These are phyloP conservation scores for Macrobrachium rosenbergii DNA, from an alignment of 1,140 invertebrate species.

Conservation along the genomic window DNA sequence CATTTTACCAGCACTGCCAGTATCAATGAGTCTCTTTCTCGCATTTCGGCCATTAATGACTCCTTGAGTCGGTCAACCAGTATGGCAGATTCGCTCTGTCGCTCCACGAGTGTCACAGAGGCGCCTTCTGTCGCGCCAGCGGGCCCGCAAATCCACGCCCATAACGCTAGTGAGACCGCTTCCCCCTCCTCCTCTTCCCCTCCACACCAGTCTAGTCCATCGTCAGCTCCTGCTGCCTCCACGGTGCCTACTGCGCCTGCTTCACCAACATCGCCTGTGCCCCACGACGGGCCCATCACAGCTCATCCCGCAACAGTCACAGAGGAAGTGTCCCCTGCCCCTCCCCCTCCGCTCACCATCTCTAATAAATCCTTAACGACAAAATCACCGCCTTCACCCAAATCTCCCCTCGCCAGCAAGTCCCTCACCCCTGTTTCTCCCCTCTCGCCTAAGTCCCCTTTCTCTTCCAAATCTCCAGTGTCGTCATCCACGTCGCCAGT, in stretches of 20 bases:
- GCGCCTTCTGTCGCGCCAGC: slow-evolving; percentile 36
- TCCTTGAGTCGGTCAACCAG: slow-evolving; percentile 59
- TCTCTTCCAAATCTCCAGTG: slow-evolving; percentile 7
- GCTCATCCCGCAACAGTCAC: slow-evolving; percentile 65
- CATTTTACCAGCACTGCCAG: slow-evolving; percentile 55
- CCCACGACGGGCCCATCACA: slow-evolving; percentile 62
- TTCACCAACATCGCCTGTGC: slow-evolving; percentile 50
- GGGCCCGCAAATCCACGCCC: slow-evolving; percentile 30
- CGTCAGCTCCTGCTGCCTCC: slow-evolving; percentile 11
- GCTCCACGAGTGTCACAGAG: slow-evolving; percentile 51
- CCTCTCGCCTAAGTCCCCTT: background rate
- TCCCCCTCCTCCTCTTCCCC: background rate
- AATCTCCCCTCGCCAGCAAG: slow-evolving; percentile 26
- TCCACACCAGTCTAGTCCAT: slow-evolving; percentile 44
- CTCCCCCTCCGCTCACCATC: slow-evolving; percentile 1
- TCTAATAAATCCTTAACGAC: slow-evolving; percentile 21
- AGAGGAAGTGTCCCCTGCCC: slow-evolving; percentile 47
- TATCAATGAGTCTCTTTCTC: slow-evolving; percentile 54
- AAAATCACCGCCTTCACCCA: slow-evolving; percentile 41
- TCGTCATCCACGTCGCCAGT: background rate
- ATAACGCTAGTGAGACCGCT: slow-evolving; percentile 36
- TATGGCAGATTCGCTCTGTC: slow-evolving; percentile 53
- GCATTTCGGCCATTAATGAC: slow-evolving; percentile 48
- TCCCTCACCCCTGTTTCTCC: slow-evolving; percentile 18
- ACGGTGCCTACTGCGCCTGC: slow-evolving; percentile 28